Percentiles rank a stretch among this genome's conserved stretches.
These are phyloP conservation scores for Polyploca ridens DNA, from an alignment of 2,888 invertebrate genomes.

Conservation along the genomic window DNA sequence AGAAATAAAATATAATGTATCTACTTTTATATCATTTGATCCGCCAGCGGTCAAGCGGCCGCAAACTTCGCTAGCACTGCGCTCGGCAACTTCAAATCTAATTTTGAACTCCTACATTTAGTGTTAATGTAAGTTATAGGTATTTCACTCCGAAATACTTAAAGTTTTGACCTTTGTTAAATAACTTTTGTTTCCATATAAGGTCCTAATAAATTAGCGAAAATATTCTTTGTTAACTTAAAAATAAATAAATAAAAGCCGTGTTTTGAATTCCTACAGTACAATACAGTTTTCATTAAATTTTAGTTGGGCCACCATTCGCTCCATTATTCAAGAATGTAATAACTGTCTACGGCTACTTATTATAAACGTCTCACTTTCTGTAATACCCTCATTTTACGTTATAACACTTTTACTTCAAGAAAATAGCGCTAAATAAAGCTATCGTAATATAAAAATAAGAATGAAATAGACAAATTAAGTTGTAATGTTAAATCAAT, in stretches of 20 bases:
- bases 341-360: slow-evolving; percentile 49
- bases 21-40: no score
- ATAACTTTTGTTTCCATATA: no score
- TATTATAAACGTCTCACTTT: slow-evolving; percentile 28
- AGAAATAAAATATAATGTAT: no score
- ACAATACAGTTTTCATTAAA: neutral
- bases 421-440: neutral
- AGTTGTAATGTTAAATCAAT: neutral
- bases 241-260: neutral
- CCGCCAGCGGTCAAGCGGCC: slow-evolving; percentile 37
- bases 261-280: neutral
- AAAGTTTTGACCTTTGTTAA: neutral
- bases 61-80: slow-evolving; percentile 38
- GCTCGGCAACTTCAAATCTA: slow-evolving; percentile 38
- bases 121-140: slow-evolving; percentile 16
- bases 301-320: slow-evolving; percentile 38
- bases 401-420: neutral
- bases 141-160: neutral
- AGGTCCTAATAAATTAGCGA: no score
- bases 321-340: slow-evolving; percentile 59
- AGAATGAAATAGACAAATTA: neutral
- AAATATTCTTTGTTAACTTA: neutral
- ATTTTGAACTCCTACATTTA: slow-evolving; percentile 36
- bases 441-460: neutral
- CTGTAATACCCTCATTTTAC: slow-evolving; percentile 6